Evolutionary conservation across 2,113 vertebrate species (phyloP), one percentile per base, ranked within the genome.

Genomic region (Myotis yumanensis): DNA sequence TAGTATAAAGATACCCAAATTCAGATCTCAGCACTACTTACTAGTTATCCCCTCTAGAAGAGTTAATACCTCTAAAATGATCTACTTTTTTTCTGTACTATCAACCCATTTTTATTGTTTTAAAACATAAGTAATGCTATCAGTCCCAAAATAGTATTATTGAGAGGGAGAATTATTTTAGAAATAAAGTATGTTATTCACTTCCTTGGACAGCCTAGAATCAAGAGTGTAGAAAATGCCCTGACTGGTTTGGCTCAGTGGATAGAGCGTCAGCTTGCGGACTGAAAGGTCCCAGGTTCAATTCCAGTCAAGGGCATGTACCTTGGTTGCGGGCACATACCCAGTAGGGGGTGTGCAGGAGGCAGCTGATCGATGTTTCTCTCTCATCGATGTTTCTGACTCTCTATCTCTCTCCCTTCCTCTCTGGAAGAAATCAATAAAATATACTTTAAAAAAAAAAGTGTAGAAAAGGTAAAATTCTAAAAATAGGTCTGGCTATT

Each of bases 141-240:
- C 25, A 22, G 43, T 79, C 32, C 83, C 32, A 71, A 95, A 85
- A 69, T 93, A 88, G 51, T 18, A 68, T 57, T 80, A 83, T 0
- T 79, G 32, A 73, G 72, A 84, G 12, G 30, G 2, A 87, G 30
- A 72, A 90, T 66, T 79, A 80, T 52, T 94, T 87, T 46, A 93
- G 46, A 22, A 91, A 90, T 88, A 80, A 81, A 69, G 85, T 69
- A 51, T 69, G n/a, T 93, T 93, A 54, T 68, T 89, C 52, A 57
- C 20, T 72, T 86, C 18, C 51, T 93, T 9, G 9, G 69, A 85
- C 1, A 93, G 52, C 52, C 66, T 0, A 93, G 62, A 93, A 95
- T 68, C 80, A 93, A 91, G 32, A 95, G 4, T 37, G 4, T 37
- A 82, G n/a, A 90, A 94, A 79, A 75, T 37, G 37, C 37, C 37